phyloP scores from a whole-genome alignment of 1,140 invertebrate species.

The Zaprionus nigranus region DNA sequence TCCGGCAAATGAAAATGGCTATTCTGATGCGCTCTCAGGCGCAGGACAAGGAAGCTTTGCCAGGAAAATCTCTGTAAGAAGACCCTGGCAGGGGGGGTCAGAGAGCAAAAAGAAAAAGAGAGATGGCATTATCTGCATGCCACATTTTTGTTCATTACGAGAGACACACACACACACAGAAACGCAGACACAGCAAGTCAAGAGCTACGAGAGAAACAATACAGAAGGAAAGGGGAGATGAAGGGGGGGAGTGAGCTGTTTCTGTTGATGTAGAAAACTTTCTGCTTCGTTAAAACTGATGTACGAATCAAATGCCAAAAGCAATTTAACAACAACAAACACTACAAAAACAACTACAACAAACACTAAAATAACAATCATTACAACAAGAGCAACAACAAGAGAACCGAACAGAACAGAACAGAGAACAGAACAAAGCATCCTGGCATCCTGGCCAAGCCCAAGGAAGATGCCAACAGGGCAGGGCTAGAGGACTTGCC shows the following conservation, averaged over 20 bases:
- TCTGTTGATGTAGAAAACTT: slow-evolving; percentile 50
- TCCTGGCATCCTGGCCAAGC: not conserved
- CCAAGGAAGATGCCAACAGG: slow-evolving; percentile 2
- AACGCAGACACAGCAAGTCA: slow-evolving; percentile 37
- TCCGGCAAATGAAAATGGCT: slow-evolving; percentile 62
- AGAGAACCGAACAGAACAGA: not conserved
- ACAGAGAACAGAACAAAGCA: not conserved
- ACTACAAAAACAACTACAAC: slow-evolving; percentile 20
- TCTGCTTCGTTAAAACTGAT: slow-evolving; percentile 81
- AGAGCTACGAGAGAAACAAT: slow-evolving; percentile 18
- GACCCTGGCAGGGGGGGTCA: not conserved
- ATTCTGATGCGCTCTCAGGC: slow-evolving; percentile 66
- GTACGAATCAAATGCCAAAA: slow-evolving; percentile 81
- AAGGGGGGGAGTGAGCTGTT: not conserved
- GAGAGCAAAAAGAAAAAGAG: not conserved
- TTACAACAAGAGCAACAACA: not conserved
- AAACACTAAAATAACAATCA: slow-evolving; percentile 16
- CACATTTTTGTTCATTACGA: slow-evolving; percentile 38
- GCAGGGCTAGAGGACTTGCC: not conserved
- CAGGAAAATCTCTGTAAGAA: not conserved
- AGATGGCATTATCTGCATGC: slow-evolving; percentile 49
- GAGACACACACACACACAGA: not conserved
- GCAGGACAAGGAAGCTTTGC: slow-evolving; percentile 34
- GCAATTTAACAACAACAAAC: slow-evolving; percentile 66
- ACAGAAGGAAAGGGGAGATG: too few species aligned